Base-by-base conservation (phyloP, 35 echinoderm and acorn worm genomes). In the Nesometra sesokonis region DNA sequence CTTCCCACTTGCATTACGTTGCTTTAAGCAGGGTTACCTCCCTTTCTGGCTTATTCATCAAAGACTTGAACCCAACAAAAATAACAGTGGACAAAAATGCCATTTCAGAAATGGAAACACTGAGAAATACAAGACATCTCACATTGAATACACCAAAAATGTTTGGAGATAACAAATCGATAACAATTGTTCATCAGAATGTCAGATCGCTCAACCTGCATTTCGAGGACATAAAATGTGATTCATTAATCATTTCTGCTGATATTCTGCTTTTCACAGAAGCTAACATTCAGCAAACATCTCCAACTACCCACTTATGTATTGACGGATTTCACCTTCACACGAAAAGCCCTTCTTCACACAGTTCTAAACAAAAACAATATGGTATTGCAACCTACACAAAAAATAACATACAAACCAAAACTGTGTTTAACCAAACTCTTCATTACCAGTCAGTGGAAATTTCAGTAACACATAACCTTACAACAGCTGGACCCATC, bases 201-300 rank as follows among this genome's bases (percentile, higher is more conserved):
- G 8, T 89, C 4, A 23, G 27, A 76, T 35, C 47, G 0, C 29
- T 9, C 4, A 11, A 9, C 77, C 32, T 19, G 29, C 76, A 17
- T 29, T 35, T 85, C 35, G 52, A 31, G 11, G 52, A 34, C 39
- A 33, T 77, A 15, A 82, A 19, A 83, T 8, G 5, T 21, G 52
- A 67, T 67, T 27, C 7, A 13, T 17, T 34, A 35, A 29, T 89
- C 11, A n/a, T 76, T 29, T 76, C 87, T 34, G 43, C 87, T 82
- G 79, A 82, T 77, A 83, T 89, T 33, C 29, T 89, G 13, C 3
- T 82, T 35, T 89, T 82, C 35, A 83, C 80, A 83, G 38, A 89
- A 77, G 57, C 79, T 76, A 57, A 89, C 23, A 13, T 89, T 23
- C 38, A 29, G 31, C 9, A 43, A 43, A 76, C 34, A 81, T 17